Conservation (phyloP, 2,888 invertebrate genomes). For the Lypha dubia region DNA sequence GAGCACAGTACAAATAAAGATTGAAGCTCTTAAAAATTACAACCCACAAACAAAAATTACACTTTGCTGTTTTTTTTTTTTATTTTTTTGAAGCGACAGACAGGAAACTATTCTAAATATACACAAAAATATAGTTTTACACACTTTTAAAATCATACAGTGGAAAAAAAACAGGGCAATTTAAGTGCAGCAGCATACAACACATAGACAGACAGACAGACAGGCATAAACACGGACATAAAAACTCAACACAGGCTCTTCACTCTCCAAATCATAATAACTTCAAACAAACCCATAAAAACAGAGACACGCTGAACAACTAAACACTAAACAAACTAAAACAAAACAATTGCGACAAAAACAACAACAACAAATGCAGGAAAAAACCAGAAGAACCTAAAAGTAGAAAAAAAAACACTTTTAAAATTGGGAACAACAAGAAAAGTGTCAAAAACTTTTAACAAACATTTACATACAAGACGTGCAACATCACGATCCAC, state of each 20-base stretch:
- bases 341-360: background rate
- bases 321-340: conserved; percentile 26
- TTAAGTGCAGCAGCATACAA: conserved; percentile 41
- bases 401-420: conserved; percentile 49
- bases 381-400: background rate
- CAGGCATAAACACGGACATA: background rate
- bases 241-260: too few relatives aligned
- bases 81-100: conserved; percentile 23
- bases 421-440: conserved; percentile 63
- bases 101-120: conserved; percentile 61
- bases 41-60: conserved; percentile 40
- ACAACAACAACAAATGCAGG: too few relatives aligned
- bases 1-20: conserved; percentile 59
- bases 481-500: conserved; percentile 48
- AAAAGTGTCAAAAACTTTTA: conserved; percentile 71
- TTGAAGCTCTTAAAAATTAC: conserved; percentile 36
- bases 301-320: background rate
- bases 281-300: conserved; percentile 54
- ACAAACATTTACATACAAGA: conserved; percentile 70
- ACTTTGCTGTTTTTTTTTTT: background rate
- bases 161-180: conserved; percentile 65
- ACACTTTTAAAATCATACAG: conserved; percentile 14
- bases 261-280: conserved; percentile 34
- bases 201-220: background rate
- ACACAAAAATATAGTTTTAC: conserved; percentile 29